Evolutionary conservation across 2,888 invertebrate species (phyloP).

Genomic region (Mylabris sibirica): DNA sequence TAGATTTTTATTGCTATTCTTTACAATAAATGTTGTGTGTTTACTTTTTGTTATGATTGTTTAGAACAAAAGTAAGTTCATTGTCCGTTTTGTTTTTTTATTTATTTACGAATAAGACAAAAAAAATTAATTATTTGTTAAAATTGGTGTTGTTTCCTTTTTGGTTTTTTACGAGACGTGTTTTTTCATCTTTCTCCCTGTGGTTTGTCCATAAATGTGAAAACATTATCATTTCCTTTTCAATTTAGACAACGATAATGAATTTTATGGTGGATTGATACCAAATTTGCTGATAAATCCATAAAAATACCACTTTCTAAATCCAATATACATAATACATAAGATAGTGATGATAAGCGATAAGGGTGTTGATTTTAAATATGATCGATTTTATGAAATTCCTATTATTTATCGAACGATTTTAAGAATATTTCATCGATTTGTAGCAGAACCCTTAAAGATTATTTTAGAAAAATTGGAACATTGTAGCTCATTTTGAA

Average conservation of each 20-base stretch:
- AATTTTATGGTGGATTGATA: neutral
- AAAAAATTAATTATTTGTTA: neutral
- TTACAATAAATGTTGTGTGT: neutral
- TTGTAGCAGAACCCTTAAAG: no score
- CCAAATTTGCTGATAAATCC: neutral
- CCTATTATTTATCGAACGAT: no score
- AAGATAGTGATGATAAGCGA: neutral
- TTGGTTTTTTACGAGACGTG: neutral
- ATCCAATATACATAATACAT: neutral
- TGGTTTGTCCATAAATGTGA: neutral
- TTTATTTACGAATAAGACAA: neutral
- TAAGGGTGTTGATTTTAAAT: no score
- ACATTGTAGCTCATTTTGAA: no score
- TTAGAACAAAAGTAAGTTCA: neutral
- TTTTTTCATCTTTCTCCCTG: neutral
- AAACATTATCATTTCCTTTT: slow-evolving; percentile 7
- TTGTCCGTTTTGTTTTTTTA: neutral
- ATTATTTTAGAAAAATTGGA: no score
- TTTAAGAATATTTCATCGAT: no score
- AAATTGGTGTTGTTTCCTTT: neutral
- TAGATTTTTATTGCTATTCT: neutral
- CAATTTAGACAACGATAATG: neutral
- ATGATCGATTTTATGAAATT: no score
- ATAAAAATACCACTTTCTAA: neutral
- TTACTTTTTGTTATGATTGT: neutral